Percentiles rank a stretch among this genome's conserved stretches.
These are phyloP conservation scores for Cladorhizidae sp. DNA, from an alignment of 37 sponge, comb jelly and placozoan species.

Conservation along the genomic window DNA sequence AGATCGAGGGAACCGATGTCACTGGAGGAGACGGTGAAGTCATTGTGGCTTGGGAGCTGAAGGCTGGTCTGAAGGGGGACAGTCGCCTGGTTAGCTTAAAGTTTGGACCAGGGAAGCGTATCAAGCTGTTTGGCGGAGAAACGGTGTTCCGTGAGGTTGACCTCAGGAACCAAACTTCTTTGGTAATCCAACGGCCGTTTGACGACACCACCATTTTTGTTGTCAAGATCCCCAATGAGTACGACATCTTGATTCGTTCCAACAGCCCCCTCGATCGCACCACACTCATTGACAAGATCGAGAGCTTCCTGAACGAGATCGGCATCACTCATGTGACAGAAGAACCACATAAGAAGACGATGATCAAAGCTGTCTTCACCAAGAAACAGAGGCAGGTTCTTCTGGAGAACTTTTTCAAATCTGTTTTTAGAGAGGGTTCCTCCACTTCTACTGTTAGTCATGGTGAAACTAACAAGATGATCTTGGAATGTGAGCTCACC, in stretches of 20 bases:
- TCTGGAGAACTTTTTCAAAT: constrained; percentile 87
- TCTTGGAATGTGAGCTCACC: constrained; percentile 82
- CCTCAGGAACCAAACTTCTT: constrained; percentile 51
- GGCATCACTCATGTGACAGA: constrained; percentile 50
- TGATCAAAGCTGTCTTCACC: constrained; percentile 63
- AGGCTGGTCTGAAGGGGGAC: constrained; percentile 56
- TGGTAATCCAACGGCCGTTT: constrained; percentile 57
- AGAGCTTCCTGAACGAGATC: constrained; percentile 54
- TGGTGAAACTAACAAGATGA: constrained; percentile 26
- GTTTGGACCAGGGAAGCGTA: constrained; percentile 63
- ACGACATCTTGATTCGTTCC: constrained; percentile 65
- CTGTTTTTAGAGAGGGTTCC: constrained; percentile 73
- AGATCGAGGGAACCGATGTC: constrained; percentile 69
- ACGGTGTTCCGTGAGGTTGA: constrained; percentile 59
- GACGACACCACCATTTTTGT: constrained; percentile 53
- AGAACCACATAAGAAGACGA: constrained; percentile 51
- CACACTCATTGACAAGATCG: constrained; percentile 58
- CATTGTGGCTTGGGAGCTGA: constrained; percentile 59
- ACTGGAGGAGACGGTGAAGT: constrained; percentile 54
- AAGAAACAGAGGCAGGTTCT: constrained; percentile 76
- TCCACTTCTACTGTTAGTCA: neutral
- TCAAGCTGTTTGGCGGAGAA: constrained; percentile 49
- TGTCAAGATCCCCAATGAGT: constrained; percentile 71
- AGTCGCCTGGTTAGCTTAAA: constrained; percentile 67
- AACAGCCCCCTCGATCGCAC: constrained; percentile 48